Conservation (phyloP, 2,113 vertebrate genomes). For the Malurus cyaneus region DNA sequence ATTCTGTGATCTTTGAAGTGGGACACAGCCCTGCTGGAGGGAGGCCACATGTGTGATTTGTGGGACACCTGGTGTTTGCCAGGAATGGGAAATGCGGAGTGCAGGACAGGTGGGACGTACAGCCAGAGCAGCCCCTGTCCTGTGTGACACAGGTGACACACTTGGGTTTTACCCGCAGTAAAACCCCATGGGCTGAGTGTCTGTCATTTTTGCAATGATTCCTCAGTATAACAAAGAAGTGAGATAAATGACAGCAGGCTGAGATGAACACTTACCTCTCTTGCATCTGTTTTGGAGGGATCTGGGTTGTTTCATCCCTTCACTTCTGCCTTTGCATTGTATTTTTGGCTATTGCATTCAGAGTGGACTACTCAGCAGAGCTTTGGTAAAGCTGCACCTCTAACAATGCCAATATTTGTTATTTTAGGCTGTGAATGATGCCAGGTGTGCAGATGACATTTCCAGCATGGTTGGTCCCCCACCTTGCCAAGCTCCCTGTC, state of each 20-base stretch:
- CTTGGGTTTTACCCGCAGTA: neutral
- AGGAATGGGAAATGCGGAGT: fast-evolving
- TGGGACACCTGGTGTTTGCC: neutral
- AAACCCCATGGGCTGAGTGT: neutral
- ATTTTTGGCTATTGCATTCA: neutral
- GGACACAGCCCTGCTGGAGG: neutral
- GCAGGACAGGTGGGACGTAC: neutral
- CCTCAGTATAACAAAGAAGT: neutral
- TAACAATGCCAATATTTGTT: fast-evolving
- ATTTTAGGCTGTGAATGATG: neutral
- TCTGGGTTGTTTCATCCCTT: neutral
- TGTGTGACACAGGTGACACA: neutral
- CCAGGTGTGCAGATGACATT: fast-evolving
- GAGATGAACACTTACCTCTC: neutral
- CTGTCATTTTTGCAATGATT: neutral
- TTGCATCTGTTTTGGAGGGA: neutral
- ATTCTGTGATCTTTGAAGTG: neutral
- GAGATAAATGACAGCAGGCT: neutral
- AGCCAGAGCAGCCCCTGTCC: fast-evolving
- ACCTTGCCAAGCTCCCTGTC: neutral
- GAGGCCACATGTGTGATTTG: fast-evolving
- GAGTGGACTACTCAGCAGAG: neutral
- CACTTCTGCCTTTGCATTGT: neutral
- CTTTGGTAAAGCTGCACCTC: neutral
- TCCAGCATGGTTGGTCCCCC: neutral